phyloP scores from a whole-genome alignment of 2,113 vertebrate genomes.

The Malurus alboscapulatus region DNA sequence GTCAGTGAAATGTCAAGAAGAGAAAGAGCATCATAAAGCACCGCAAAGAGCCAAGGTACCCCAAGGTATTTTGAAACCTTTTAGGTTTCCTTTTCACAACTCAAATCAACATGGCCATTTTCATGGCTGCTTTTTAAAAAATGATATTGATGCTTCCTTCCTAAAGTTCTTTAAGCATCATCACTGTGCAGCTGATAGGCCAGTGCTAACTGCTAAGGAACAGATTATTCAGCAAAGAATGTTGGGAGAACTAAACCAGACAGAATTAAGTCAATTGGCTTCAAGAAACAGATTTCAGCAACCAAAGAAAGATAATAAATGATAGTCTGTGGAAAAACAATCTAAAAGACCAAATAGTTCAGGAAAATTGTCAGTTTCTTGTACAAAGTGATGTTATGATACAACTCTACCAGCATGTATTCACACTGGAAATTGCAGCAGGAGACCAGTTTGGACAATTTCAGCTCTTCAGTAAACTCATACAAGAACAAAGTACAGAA shows the following conservation, averaged over 20 bases:
- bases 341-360: neutral
- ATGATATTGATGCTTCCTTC: neutral
- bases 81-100: neutral
- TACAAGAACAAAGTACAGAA: neutral
- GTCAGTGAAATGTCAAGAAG: slow-evolving; percentile 51
- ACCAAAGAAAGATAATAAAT: neutral
- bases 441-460: neutral
- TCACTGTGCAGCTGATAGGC: neutral
- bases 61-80: neutral
- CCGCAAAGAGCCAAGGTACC: neutral
- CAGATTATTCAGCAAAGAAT: neutral
- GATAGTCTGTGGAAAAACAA: neutral
- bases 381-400: neutral
- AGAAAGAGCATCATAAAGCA: neutral
- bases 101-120: slow-evolving; percentile 7
- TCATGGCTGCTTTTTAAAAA: neutral
- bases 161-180: neutral
- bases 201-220: neutral
- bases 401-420: neutral
- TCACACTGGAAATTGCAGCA: neutral
- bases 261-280: neutral
- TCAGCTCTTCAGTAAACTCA: neutral
- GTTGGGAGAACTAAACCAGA: neutral
- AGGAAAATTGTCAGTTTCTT: neutral
- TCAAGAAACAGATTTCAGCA: neutral